phyloP scores from a whole-genome alignment of 2,113 vertebrate genomes.

The Coregonus clupeaformis region DNA sequence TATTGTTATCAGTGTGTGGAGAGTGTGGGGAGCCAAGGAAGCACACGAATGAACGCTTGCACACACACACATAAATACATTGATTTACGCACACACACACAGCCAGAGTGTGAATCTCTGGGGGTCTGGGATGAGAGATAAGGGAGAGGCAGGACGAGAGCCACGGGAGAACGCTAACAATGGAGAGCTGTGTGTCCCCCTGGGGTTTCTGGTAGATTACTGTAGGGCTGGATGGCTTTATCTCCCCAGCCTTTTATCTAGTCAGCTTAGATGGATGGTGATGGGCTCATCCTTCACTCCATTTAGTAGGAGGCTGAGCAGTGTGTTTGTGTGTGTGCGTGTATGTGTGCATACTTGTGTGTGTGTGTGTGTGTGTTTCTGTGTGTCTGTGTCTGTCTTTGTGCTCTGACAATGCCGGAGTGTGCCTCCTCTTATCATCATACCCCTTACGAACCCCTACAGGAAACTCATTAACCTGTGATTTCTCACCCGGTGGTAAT shows the following conservation, averaged over 20 bases:
- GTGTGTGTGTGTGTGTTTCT: neutral
- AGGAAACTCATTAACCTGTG: neutral
- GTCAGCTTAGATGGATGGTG: neutral
- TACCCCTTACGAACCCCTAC: neutral
- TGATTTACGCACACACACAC: constrained; percentile 1
- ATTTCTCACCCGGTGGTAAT: neutral
- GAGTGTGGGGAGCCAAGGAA: neutral
- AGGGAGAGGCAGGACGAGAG: constrained; percentile 21
- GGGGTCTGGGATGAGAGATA: constrained; percentile 53
- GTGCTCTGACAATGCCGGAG: neutral
- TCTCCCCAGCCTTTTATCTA: neutral
- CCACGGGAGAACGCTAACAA: constrained; percentile 45
- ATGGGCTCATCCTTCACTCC: neutral
- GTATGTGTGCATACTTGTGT: neutral
- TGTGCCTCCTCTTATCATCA: neutral
- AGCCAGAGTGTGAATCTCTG: constrained; percentile 5
- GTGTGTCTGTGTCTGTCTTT: neutral
- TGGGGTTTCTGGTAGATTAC: no score
- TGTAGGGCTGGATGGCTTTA: no score
- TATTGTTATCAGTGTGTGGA: neutral
- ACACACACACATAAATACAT: neutral
- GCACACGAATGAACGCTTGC: no score
- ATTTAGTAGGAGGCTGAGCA: no score
- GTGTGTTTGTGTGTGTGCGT: neutral
- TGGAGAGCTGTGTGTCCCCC: constrained; percentile 25